Evolutionary conservation across 1,140 invertebrate genomes (phyloP).

Genomic region (Oedothorax gibbosus): DNA sequence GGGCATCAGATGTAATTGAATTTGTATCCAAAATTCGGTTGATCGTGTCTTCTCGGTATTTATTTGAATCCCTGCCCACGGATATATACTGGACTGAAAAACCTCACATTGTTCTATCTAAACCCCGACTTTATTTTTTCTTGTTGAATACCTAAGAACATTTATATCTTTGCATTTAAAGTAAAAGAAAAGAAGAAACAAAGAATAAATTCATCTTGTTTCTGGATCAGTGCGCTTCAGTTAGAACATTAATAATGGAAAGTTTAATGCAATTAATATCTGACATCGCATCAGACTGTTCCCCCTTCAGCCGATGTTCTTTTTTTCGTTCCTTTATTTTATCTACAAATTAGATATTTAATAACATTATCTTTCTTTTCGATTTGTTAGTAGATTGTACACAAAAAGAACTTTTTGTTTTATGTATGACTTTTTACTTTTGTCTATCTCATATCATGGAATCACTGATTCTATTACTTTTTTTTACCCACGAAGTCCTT

Average conservation of each 20-base stretch:
- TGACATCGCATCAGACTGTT: slow-evolving; percentile 43
- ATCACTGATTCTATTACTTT: slow-evolving; percentile 33
- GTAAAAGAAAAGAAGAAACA: slow-evolving; percentile 19
- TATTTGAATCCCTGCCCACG: slow-evolving; percentile 58
- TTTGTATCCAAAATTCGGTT: slow-evolving; percentile 60
- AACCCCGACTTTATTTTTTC: slow-evolving; percentile 14
- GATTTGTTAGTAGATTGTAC: slow-evolving; percentile 43
- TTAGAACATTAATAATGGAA: slow-evolving; percentile 61
- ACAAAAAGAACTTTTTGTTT: slow-evolving; percentile 17
- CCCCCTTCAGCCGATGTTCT: slow-evolving; percentile 29
- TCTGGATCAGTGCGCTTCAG: slow-evolving; percentile 53
- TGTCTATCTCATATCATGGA: slow-evolving; percentile 41
- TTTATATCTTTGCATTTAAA: slow-evolving; percentile 36
- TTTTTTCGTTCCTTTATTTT: slow-evolving; percentile 47
- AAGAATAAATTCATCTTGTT: slow-evolving; percentile 40
- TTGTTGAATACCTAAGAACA: slow-evolving; percentile 41
- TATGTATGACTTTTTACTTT: neutral
- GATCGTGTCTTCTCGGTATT: slow-evolving; percentile 52
- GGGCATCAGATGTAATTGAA: slow-evolving; percentile 59
- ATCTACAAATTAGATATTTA: slow-evolving; percentile 61
- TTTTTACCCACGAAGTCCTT: slow-evolving; percentile 24
- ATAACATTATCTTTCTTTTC: slow-evolving; percentile 57
- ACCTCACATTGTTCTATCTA: slow-evolving; percentile 43
- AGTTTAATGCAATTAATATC: slow-evolving; percentile 61
- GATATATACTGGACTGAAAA: slow-evolving; percentile 56